Conservation (phyloP, 2,113 vertebrate species). For the Orcinus orca region DNA sequence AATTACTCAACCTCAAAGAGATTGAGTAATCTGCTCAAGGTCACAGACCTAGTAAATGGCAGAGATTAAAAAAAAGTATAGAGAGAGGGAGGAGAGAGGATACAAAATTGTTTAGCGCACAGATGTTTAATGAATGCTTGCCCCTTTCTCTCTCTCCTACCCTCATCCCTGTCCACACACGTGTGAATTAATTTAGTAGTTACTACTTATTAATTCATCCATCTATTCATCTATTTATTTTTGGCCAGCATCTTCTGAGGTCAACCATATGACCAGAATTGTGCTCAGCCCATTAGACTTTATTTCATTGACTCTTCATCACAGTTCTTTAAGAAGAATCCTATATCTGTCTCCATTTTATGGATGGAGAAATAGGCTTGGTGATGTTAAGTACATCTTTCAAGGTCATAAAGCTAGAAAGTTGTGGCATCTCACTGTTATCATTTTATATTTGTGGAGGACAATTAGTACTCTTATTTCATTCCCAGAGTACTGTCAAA, state of each 20-base stretch:
- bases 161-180: background rate
- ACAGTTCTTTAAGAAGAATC: background rate
- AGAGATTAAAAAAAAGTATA: background rate
- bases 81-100: background rate
- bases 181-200: background rate
- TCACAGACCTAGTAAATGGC: background rate
- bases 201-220: background rate
- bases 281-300: background rate
- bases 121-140: background rate
- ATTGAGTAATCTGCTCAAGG: background rate
- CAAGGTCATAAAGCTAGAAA: background rate
- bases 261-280: background rate
- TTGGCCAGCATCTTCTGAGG: background rate
- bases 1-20: background rate
- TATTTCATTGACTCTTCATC: background rate
- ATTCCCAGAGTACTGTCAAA: background rate
- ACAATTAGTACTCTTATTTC: background rate
- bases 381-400: background rate
- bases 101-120: background rate
- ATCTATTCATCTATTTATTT: background rate
- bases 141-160: background rate
- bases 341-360: background rate
- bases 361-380: background rate
- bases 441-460: background rate
- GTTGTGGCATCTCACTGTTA: background rate